phyloP scores from a whole-genome alignment of 2,797 vertebrate genomes.

The Sus cebifrons region DNA sequence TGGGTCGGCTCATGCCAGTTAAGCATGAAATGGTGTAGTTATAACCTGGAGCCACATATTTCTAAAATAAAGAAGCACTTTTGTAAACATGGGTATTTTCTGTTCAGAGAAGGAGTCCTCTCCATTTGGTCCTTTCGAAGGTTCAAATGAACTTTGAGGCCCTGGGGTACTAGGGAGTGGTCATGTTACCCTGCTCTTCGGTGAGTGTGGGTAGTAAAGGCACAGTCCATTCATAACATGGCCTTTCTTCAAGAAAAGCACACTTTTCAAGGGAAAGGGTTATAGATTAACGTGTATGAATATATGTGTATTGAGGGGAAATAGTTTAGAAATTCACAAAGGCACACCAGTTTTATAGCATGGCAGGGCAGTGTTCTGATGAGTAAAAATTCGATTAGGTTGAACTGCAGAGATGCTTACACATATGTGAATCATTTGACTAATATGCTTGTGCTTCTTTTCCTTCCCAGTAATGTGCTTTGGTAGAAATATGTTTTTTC shows the following conservation, averaged over 20 bases:
- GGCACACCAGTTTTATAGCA: background rate
- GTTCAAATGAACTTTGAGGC: slow-evolving; percentile 2
- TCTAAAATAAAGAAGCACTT: slow-evolving; percentile 2
- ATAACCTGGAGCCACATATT: slow-evolving; percentile 27
- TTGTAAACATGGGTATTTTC: slow-evolving; percentile 63
- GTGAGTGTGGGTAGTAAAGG: background rate
- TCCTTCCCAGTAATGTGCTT: slow-evolving; percentile 76
- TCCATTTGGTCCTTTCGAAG: slow-evolving; percentile 47
- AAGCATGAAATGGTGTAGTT: background rate
- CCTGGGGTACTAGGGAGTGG: background rate
- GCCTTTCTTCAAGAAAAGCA: slow-evolving; percentile 55
- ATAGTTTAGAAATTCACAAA: background rate
- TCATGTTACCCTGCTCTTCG: background rate
- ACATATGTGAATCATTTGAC: slow-evolving; percentile 61
- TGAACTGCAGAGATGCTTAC: slow-evolving; percentile 33
- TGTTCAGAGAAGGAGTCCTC: background rate
- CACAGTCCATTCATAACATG: slow-evolving; percentile 32
- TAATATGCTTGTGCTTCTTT: slow-evolving; percentile 61
- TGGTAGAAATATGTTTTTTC: slow-evolving; percentile 75
- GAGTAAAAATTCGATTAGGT: slow-evolving; percentile 63
- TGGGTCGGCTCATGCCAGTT: slow-evolving; percentile 25
- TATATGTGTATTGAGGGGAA: background rate
- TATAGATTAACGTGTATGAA: background rate
- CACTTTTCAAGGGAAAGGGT: background rate
- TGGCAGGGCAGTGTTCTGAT: slow-evolving; percentile 34